Evolutionary conservation across 2,797 vertebrate species (phyloP).

Genomic region (Holocentrus rufus): DNA sequence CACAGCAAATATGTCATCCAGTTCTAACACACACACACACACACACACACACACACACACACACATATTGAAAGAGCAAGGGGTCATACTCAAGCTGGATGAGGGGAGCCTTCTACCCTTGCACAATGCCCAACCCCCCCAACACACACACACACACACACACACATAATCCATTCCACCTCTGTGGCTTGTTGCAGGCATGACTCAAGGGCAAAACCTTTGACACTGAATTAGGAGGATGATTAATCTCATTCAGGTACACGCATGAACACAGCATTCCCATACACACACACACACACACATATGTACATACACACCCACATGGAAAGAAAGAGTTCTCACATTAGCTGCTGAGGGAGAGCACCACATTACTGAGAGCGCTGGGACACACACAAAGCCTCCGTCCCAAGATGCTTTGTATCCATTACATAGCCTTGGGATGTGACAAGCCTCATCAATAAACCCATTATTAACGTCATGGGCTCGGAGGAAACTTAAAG

Average conservation of each 20-base stretch:
- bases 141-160: slow-evolving; percentile 13
- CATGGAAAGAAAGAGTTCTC: slow-evolving; percentile 22
- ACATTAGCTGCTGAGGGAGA: slow-evolving; percentile 45
- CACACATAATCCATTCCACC: slow-evolving; percentile 35
- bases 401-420: slow-evolving; percentile 48
- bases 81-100: slow-evolving; percentile 13
- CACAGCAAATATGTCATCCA: slow-evolving; percentile 13
- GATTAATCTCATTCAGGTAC: slow-evolving; percentile 49
- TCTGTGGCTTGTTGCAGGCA: slow-evolving; percentile 50
- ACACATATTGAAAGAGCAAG: slow-evolving; percentile 27
- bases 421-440: slow-evolving; percentile 61
- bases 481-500: slow-evolving; percentile 42
- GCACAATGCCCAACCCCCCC: background rate
- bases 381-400: slow-evolving; percentile 59
- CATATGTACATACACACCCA: slow-evolving; percentile 20
- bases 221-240: slow-evolving; percentile 48
- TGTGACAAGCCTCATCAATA: slow-evolving; percentile 69
- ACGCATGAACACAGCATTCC: slow-evolving; percentile 3
- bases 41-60: slow-evolving; percentile 11
- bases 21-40: slow-evolving; percentile 22
- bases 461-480: slow-evolving; percentile 67
- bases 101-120: slow-evolving; percentile 31
- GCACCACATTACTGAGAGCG: slow-evolving; percentile 27
- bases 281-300: slow-evolving; percentile 7
- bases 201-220: slow-evolving; percentile 40